Conservation (phyloP, 2,888 invertebrate species). For the Metallyticus violacea region DNA sequence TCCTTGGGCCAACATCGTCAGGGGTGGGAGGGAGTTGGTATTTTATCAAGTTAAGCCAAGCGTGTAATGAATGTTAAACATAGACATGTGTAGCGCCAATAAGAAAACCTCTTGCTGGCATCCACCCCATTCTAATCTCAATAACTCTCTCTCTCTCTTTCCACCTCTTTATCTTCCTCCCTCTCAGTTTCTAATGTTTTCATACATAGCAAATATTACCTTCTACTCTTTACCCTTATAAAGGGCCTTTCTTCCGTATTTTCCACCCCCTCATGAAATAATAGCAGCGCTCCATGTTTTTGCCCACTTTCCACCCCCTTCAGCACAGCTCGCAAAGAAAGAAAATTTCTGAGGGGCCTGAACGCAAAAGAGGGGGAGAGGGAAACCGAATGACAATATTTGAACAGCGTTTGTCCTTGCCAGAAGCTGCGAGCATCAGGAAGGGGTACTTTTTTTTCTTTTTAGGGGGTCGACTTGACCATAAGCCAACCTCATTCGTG, state of each 20-base stretch:
- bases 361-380: not conserved
- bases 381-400: constrained; percentile 16
- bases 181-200: constrained; percentile 15
- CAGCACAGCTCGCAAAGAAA: not conserved
- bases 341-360: not conserved
- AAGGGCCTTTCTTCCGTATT: not conserved
- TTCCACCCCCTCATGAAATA: not conserved
- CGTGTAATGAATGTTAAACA: constrained; percentile 35
- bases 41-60: constrained; percentile 25
- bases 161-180: not conserved
- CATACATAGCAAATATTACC: constrained; percentile 20
- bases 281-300: not conserved
- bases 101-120: constrained; percentile 18
- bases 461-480: not conserved
- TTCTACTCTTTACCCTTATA: not conserved
- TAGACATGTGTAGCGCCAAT: constrained; percentile 27
- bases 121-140: constrained; percentile 5
- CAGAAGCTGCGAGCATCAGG: not conserved
- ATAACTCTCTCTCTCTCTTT: constrained; percentile 8
- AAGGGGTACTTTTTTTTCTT: not conserved
- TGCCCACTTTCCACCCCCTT: not conserved
- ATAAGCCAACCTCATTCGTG: not conserved
- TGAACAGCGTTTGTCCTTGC: not conserved
- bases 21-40: not conserved
- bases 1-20: not conserved